phyloP scores from a whole-genome alignment of 2,888 invertebrate genomes.

The Noctua janthina region DNA sequence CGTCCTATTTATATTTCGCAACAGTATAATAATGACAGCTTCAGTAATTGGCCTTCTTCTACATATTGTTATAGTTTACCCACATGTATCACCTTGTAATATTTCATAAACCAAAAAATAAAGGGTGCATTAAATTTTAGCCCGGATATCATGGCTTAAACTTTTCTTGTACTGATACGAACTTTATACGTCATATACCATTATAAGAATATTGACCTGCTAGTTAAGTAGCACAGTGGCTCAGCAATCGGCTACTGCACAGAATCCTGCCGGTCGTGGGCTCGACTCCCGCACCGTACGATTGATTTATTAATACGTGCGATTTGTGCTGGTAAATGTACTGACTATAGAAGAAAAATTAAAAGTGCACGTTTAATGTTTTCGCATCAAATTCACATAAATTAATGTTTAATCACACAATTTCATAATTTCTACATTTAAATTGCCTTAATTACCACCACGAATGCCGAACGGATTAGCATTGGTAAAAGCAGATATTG shows the following conservation, averaged over 20 bases:
- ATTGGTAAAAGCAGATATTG: background rate
- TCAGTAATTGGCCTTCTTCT: background rate
- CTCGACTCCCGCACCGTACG: no score
- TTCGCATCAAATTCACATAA: no score
- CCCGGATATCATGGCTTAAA: background rate
- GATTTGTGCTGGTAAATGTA: no score
- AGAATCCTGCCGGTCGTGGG: background rate
- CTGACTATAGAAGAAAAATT: no score
- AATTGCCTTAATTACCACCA: background rate
- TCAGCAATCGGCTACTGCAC: background rate
- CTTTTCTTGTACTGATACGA: background rate
- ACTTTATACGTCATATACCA: background rate
- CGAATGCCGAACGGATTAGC: background rate
- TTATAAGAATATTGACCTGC: background rate
- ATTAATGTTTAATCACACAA: no score
- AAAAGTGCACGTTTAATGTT: no score
- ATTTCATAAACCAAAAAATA: background rate
- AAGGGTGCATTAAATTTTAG: no score
- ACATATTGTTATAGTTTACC: background rate
- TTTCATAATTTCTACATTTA: no score
- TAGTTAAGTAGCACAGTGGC: background rate
- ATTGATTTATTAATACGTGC: no score
- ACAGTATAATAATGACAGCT: background rate
- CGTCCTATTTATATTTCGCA: background rate
- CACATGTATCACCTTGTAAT: no score